Conservation (phyloP, 2,888 invertebrate genomes). For the Polyommatus icarus region DNA sequence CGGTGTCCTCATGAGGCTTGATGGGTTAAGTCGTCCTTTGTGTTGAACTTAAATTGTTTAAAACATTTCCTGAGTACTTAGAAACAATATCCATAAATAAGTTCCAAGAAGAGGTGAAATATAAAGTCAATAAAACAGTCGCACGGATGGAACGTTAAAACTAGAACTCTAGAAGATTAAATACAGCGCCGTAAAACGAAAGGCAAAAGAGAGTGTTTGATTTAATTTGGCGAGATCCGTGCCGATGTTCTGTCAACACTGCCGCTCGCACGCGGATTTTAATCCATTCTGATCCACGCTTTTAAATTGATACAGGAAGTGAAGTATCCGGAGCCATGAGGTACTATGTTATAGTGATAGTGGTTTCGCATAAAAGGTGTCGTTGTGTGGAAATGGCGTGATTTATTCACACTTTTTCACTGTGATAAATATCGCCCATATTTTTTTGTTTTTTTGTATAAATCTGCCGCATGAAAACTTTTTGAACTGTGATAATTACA, state of each 20-base stretch:
- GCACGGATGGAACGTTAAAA: not conserved
- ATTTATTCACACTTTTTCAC: slow-evolving; percentile 11
- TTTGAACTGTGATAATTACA: not conserved
- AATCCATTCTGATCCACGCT: slow-evolving; percentile 34
- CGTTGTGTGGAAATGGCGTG: not conserved
- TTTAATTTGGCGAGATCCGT: slow-evolving; percentile 20
- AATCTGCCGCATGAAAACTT: not conserved
- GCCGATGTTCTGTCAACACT: slow-evolving; percentile 28
- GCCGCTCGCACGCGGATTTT: slow-evolving; percentile 27
- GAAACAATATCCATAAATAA: not conserved
- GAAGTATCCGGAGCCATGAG: slow-evolving; percentile 28
- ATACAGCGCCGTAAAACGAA: slow-evolving; percentile 5
- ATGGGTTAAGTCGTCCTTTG: no score
- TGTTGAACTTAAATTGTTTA: not conserved
- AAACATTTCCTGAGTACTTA: not conserved
- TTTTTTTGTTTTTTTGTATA: not conserved
- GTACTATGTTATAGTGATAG: slow-evolving; percentile 6
- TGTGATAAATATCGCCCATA: not conserved
- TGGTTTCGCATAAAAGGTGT: slow-evolving; percentile 7
- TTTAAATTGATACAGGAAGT: slow-evolving; percentile 32
- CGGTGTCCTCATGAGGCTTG: no score
- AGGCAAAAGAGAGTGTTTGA: slow-evolving; percentile 23
- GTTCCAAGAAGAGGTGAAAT: not conserved
- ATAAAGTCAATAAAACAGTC: not conserved
- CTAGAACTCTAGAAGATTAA: not conserved